A percentile compares a stretch with the other conserved stretches of the same genome.
These are phyloP conservation scores for Polyodon spathula DNA, from an alignment of 2,113 vertebrate species.

Conservation along the genomic window DNA sequence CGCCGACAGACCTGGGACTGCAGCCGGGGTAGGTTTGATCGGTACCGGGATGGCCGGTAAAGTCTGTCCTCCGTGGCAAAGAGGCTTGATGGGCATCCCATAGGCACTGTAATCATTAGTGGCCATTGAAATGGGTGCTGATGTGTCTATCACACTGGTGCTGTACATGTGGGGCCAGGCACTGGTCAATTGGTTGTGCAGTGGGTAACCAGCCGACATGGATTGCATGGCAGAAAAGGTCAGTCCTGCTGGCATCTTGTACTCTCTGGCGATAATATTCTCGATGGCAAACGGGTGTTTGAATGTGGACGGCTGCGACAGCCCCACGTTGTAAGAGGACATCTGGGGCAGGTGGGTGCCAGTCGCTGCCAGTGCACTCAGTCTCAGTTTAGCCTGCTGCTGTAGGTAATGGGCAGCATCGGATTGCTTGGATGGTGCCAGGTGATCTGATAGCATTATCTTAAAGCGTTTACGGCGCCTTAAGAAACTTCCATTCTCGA, in stretches of 20 bases:
- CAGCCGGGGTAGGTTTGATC: constrained; percentile 74
- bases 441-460: constrained; percentile 62
- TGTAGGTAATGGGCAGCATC: constrained; percentile 77
- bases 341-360: constrained; percentile 74
- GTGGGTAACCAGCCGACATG: constrained; percentile 66
- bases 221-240: constrained; percentile 73
- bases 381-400: constrained; percentile 83
- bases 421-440: constrained; percentile 66
- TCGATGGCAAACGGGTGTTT: constrained; percentile 95
- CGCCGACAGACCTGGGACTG: constrained; percentile 55
- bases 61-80: constrained; percentile 77
- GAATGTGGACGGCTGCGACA: constrained; percentile 75
- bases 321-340: constrained; percentile 65
- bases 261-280: constrained; percentile 88
- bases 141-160: constrained; percentile 70
- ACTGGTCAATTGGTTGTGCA: constrained; percentile 70
- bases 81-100: constrained; percentile 73
- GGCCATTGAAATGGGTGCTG: constrained; percentile 66
- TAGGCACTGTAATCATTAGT: constrained; percentile 70
- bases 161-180: constrained; percentile 81
- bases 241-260: constrained; percentile 81
- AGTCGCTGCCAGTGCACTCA: constrained; percentile 73
- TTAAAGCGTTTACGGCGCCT: constrained; percentile 90
- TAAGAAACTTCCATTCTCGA: constrained; percentile 91
- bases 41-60: constrained; percentile 86